Percentiles rank a stretch among this genome's conserved stretches.
These are phyloP conservation scores for Channa striata DNA, from an alignment of 2,797 vertebrate genomes.

Conservation along the genomic window DNA sequence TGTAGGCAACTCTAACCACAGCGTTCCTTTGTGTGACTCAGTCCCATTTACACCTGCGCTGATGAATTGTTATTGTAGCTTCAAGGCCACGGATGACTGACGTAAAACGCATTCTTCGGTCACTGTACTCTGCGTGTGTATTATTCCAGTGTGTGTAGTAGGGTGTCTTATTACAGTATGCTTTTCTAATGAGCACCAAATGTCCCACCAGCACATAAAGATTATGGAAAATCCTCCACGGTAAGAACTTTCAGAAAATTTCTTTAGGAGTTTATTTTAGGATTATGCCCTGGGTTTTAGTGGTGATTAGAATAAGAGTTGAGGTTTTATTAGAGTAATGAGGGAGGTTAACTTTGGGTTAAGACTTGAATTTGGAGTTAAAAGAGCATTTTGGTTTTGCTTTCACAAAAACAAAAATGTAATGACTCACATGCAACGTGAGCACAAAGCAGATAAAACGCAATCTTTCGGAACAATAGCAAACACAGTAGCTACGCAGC, in stretches of 20 bases:
- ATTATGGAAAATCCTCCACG: slow-evolving; percentile 71
- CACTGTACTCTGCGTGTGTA: slow-evolving; percentile 14
- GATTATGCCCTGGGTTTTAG: slow-evolving; percentile 65
- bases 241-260: slow-evolving; percentile 63
- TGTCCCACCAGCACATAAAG: slow-evolving; percentile 61
- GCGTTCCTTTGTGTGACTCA: slow-evolving; percentile 68
- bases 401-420: slow-evolving; percentile 24
- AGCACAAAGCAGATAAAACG: slow-evolving; percentile 16
- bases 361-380: slow-evolving; percentile 33
- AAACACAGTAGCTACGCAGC: neutral
- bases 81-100: slow-evolving; percentile 62
- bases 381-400: slow-evolving; percentile 14
- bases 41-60: slow-evolving; percentile 69
- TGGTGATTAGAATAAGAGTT: slow-evolving; percentile 59
- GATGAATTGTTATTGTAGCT: slow-evolving; percentile 60
- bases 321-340: slow-evolving; percentile 67
- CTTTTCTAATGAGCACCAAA: slow-evolving; percentile 65
- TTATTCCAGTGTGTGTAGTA: slow-evolving; percentile 7
- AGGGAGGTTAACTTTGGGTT: slow-evolving; percentile 54
- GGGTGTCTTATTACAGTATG: slow-evolving; percentile 43
- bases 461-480: neutral
- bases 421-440: slow-evolving; percentile 12
- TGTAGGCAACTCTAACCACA: slow-evolving; percentile 62
- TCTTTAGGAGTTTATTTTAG: slow-evolving; percentile 70
- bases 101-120: slow-evolving; percentile 38